phyloP scores from a whole-genome alignment of 2,113 vertebrate species.

The Lepisosteus osseus region DNA sequence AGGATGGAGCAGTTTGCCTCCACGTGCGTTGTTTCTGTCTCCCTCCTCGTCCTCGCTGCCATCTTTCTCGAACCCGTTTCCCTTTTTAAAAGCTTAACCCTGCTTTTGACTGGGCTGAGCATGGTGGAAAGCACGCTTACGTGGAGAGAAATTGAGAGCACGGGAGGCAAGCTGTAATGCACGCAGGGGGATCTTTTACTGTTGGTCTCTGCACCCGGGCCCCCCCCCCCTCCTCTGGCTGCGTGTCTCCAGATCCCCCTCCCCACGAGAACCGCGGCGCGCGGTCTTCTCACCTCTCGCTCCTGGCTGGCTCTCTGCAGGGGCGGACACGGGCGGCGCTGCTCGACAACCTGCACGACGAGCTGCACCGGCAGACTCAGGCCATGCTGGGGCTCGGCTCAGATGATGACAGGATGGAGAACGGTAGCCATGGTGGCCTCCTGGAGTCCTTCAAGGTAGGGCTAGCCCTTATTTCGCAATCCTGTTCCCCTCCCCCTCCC shows the following conservation, averaged over 20 bases:
- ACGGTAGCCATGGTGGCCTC: slow-evolving; percentile 85
- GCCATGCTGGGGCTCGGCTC: slow-evolving; percentile 82
- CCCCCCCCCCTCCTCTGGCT: too few relatives aligned
- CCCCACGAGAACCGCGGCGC: too few relatives aligned
- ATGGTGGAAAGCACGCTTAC: too few relatives aligned
- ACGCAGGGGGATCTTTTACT: too few relatives aligned
- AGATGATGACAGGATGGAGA: slow-evolving; percentile 86
- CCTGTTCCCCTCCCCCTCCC: not conserved
- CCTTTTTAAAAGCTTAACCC: too few relatives aligned
- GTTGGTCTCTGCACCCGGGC: too few relatives aligned
- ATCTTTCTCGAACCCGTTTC: too few relatives aligned
- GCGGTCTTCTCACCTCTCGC: too few relatives aligned
- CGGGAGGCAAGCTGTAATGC: too few relatives aligned
- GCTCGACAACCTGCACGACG: slow-evolving; percentile 84
- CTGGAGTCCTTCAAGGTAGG: slow-evolving; percentile 93
- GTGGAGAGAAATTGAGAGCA: too few relatives aligned
- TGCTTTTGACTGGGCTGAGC: too few relatives aligned
- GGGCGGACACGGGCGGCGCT: slow-evolving; percentile 84
- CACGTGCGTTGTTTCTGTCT: not conserved
- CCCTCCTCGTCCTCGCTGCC: not conserved
- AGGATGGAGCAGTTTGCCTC: slow-evolving; percentile 11
- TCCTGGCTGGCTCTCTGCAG: slow-evolving; percentile 44
- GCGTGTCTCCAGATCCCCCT: too few relatives aligned
- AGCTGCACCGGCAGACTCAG: slow-evolving; percentile 82
- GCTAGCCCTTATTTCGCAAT: not conserved